Conservation (phyloP, 2,113 vertebrate species). For the Cyanoderma ruficeps region DNA sequence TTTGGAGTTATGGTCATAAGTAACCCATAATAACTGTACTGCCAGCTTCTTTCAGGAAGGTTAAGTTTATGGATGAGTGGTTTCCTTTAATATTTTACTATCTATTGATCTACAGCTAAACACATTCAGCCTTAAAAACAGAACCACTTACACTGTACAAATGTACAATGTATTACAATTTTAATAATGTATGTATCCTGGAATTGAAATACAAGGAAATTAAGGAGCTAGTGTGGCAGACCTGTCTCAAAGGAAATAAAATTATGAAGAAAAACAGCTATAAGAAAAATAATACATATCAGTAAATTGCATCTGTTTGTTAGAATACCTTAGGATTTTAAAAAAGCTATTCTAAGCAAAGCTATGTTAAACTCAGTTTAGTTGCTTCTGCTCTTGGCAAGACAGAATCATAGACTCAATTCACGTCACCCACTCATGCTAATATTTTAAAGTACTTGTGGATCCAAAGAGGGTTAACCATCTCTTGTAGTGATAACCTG, state of each 20-base stretch:
- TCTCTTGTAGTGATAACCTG: neutral
- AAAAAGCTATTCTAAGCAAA: neutral
- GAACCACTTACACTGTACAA: neutral
- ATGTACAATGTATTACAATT: neutral
- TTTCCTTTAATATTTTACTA: constrained; percentile 68
- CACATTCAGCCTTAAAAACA: neutral
- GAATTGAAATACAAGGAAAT: neutral
- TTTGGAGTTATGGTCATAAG: neutral
- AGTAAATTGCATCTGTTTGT: neutral
- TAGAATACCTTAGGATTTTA: neutral
- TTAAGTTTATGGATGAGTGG: neutral
- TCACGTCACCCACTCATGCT: neutral
- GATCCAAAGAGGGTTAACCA: neutral
- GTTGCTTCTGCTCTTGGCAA: neutral
- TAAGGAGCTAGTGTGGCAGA: neutral
- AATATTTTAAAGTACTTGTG: neutral
- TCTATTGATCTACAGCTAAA: constrained; percentile 40
- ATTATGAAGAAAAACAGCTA: neutral
- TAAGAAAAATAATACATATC: neutral
- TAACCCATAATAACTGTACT: neutral
- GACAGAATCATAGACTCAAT: neutral
- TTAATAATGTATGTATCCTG: neutral
- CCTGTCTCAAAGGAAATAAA: neutral
- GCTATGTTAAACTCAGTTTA: neutral
- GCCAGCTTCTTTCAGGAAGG: neutral